phyloP scores from a whole-genome alignment of 2,113 vertebrate genomes.

The Panthera leo region DNA sequence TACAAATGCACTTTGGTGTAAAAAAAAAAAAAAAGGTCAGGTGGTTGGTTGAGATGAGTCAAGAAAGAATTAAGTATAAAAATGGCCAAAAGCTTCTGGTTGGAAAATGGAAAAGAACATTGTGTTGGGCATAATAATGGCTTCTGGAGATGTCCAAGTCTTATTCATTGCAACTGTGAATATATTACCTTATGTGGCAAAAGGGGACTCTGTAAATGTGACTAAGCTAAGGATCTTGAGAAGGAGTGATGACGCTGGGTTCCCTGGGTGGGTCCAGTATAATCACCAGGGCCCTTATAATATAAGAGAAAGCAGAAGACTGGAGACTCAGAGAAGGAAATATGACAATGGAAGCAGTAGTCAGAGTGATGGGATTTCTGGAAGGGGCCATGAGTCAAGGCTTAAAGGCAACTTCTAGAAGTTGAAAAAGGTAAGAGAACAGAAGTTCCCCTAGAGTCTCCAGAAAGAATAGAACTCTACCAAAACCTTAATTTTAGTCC shows the following conservation, averaged over 20 bases:
- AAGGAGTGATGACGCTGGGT: not conserved
- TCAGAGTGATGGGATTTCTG: not conserved
- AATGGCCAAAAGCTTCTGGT: not conserved
- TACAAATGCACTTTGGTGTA: not conserved
- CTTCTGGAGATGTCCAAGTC: not conserved
- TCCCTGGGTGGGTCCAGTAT: not conserved
- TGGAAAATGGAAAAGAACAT: not conserved
- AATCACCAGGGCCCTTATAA: not conserved
- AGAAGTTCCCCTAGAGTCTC: not conserved
- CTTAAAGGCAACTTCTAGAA: not conserved
- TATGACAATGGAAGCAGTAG: not conserved
- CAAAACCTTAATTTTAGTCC: conserved; percentile 12
- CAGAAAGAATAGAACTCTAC: not conserved
- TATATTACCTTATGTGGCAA: not conserved
- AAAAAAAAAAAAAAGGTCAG: not conserved
- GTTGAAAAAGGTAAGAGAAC: not conserved
- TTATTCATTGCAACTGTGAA: not conserved
- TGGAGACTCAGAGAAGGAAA: not conserved
- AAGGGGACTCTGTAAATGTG: not conserved
- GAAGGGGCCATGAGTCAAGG: not conserved
- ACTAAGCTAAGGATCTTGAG: not conserved
- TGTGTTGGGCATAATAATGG: not conserved
- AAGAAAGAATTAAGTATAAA: not conserved
- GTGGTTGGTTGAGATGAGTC: not conserved
- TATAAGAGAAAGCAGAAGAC: not conserved